phyloP scores from a whole-genome alignment of 2,113 vertebrate genomes.

The Empidonax traillii region DNA sequence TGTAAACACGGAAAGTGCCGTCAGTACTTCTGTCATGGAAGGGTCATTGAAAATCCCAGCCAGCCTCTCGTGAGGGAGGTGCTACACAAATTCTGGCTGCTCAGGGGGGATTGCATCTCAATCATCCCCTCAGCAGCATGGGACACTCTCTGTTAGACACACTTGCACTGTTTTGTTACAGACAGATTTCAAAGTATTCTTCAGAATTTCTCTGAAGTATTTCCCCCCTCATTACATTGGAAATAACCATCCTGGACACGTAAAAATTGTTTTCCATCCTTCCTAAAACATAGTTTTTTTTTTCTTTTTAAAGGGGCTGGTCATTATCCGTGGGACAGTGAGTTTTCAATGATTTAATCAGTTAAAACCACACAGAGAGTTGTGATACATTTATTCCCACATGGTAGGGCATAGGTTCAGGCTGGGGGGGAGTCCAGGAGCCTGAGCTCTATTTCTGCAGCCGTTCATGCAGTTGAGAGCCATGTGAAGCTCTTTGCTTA shows the following conservation, averaged over 20 bases:
- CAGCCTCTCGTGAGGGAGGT: neutral
- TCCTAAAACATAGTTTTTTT: neutral
- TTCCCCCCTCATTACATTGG: neutral
- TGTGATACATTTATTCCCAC: neutral
- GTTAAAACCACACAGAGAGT: neutral
- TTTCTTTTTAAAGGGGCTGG: neutral
- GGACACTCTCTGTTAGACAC: neutral
- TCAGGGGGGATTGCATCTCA: neutral
- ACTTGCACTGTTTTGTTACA: neutral
- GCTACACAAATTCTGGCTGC: neutral
- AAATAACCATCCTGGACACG: neutral
- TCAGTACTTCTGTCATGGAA: slow-evolving; percentile 14
- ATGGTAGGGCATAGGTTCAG: neutral
- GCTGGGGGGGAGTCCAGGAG: neutral
- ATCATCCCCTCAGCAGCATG: neutral
- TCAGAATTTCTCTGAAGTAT: neutral
- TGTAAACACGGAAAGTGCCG: slow-evolving; percentile 6
- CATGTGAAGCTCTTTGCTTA: neutral
- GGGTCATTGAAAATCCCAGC: neutral
- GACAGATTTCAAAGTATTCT: neutral
- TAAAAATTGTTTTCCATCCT: neutral
- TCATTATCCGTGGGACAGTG: neutral
- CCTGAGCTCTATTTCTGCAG: neutral
- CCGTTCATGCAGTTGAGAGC: neutral
- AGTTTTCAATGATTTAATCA: neutral